phyloP scores from a whole-genome alignment of 2,888 invertebrate species.

The Cecidostiba fungosa region DNA sequence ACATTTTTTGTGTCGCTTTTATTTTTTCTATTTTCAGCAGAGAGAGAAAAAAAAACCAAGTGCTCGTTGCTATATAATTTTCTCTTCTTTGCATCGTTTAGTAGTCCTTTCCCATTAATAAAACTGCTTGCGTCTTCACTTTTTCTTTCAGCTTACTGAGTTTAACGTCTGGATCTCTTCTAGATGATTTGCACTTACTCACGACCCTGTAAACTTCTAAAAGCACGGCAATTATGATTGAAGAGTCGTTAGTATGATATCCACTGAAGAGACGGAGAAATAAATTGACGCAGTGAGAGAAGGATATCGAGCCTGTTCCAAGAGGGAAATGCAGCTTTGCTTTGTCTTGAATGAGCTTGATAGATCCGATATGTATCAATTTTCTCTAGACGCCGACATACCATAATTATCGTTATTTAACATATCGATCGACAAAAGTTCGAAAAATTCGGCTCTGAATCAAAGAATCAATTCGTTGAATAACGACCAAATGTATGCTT shows the following conservation, averaged over 20 bases:
- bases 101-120: too few relatives aligned
- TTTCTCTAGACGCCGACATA: constrained; percentile 93
- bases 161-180: constrained; percentile 89
- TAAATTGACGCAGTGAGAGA: constrained; percentile 92
- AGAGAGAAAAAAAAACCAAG: background rate
- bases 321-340: constrained; percentile 92
- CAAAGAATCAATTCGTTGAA: constrained; percentile 90
- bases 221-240: constrained; percentile 89
- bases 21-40: constrained; percentile 19
- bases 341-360: constrained; percentile 91
- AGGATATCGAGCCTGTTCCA: constrained; percentile 91
- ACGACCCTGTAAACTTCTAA: constrained; percentile 92
- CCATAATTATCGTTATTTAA: constrained; percentile 89
- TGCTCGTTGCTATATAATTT: background rate
- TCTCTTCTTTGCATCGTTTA: background rate
- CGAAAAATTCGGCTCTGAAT: constrained; percentile 85
- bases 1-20: constrained; percentile 15
- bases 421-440: constrained; percentile 91
- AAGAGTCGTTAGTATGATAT: constrained; percentile 89
- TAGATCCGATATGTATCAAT: constrained; percentile 98
- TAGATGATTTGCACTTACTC: constrained; percentile 93
- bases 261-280: constrained; percentile 90
- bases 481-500: constrained; percentile 92
- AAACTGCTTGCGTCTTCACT: too few relatives aligned
- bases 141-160: constrained; percentile 83